A percentile compares a stretch with the other conserved stretches of the same genome.
Conservation (phyloP, 2,113 vertebrate species). For the Stercorarius parasiticus region DNA sequence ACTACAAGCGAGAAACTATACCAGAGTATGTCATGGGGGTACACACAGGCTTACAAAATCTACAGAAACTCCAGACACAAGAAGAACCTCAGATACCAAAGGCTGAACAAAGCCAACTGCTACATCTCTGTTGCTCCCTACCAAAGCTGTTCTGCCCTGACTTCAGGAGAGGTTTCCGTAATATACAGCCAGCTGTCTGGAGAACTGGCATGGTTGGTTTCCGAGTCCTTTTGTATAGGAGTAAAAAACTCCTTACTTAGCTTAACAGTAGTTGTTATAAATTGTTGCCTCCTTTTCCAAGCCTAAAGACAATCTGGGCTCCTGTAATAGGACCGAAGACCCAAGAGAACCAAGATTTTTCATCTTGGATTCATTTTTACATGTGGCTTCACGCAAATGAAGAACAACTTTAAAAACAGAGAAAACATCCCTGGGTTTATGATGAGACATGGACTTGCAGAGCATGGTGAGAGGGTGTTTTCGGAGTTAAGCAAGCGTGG, state of each 20-base stretch:
- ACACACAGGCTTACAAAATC: not conserved
- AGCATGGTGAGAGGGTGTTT: fast-evolving
- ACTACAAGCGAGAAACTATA: not conserved
- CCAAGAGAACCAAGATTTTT: not conserved
- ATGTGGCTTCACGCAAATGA: not conserved
- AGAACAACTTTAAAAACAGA: not conserved
- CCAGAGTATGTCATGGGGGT: not conserved
- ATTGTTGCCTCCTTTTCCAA: not conserved
- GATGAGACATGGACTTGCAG: fast-evolving
- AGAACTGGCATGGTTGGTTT: fast-evolving
- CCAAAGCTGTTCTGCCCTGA: fast-evolving
- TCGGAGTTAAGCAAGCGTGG: not conserved
- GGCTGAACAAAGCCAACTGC: not conserved
- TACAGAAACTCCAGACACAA: not conserved
- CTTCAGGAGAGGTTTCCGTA: not conserved
- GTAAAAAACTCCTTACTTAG: not conserved
- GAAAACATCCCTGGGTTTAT: not conserved
- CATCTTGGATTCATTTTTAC: not conserved
- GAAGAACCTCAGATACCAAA: not conserved
- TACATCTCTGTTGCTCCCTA: not conserved
- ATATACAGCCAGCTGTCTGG: not conserved
- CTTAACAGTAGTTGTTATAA: not conserved
- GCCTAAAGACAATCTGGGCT: not conserved
- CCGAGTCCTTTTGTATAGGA: not conserved
- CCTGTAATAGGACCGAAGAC: not conserved